phyloP scores from a whole-genome alignment of 2,888 invertebrate genomes.

The Anagyrus pseudococci region DNA sequence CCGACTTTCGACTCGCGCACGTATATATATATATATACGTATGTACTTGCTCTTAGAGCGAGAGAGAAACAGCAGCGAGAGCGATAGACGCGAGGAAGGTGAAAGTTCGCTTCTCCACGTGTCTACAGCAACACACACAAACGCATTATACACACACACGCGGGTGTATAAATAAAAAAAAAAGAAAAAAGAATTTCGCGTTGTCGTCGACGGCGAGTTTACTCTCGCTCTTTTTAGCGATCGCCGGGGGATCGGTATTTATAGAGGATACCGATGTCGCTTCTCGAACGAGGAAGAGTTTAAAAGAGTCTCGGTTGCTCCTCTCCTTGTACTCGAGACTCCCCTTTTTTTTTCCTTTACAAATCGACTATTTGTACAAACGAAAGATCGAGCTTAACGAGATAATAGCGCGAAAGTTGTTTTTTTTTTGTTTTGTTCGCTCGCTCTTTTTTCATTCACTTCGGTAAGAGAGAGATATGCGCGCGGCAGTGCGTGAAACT shows the following conservation, averaged over 20 bases:
- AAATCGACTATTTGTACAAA: background rate
- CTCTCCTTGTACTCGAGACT: too few relatives aligned
- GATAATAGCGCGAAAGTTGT: background rate
- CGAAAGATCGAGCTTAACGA: background rate
- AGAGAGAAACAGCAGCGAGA: conserved; percentile 6
- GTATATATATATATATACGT: background rate
- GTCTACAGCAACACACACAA: too few relatives aligned
- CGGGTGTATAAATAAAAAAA: background rate
- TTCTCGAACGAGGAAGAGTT: too few relatives aligned
- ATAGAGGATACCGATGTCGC: too few relatives aligned
- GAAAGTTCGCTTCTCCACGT: conserved; percentile 47
- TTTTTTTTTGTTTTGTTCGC: too few relatives aligned
- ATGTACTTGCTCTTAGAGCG: background rate
- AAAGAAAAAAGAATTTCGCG: too few relatives aligned
- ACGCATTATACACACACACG: background rate
- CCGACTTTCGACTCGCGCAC: conserved; percentile 33
- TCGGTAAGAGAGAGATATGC: too few relatives aligned
- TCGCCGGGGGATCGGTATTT: too few relatives aligned
- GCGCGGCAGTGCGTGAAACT: too few relatives aligned
- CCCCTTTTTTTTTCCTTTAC: background rate
- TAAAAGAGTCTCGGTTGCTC: background rate
- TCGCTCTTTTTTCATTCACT: too few relatives aligned
- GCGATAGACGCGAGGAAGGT: conserved; percentile 43
- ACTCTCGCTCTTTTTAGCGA: background rate
- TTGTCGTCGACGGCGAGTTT: background rate